Evolutionary conservation across 2,888 invertebrate genomes (phyloP), one percentile per base, ranked within the genome.

Genomic region (Oxyscelio sp.): DNA sequence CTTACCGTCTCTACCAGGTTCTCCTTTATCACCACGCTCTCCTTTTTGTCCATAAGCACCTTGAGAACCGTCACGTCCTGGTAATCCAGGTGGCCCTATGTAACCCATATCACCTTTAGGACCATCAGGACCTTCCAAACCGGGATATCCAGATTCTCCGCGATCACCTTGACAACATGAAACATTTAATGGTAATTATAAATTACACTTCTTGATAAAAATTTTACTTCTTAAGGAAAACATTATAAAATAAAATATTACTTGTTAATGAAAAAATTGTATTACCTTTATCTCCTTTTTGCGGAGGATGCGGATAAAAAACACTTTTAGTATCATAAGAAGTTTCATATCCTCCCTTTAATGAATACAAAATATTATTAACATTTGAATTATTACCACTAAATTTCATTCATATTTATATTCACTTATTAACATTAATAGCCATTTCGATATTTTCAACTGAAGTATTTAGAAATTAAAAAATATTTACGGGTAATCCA

Each of bases 11-110:
- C 81, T 58, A 74, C 34, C 94, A 92, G 92, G 91, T 9, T 92
- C 92, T 9, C 95, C 95, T 43, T 80, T 80, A 11, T 27, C 21
- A 21, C 79, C 79, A 27, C 92, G 91, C 6, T 92, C 92, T 2
- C 95, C 95, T 40, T 95, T 93, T 8, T 94, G 91, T 4, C 95
- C 95, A n/a, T 94, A 92, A 4, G 93, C 92, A 11, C 95, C 95
- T 24, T 92, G 89, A 21, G 89, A 86, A 5, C 93, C 93, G 34
- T 89, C 81, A 17, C 89, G 85, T 15, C 92, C 92, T 2, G 89
- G 89, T 21, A 83, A 63, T 19, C 94, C 93, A 0, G 91, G 89
- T 11, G 86, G 73, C 21, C 85, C 85, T 24, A 94, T 90, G 31
- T 90, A 89, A 27, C 95, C 95, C 8, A 84, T 85, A 5, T 90